Evolutionary conservation across 2,113 vertebrate genomes (phyloP).

Genomic region (Elgaria multicarinata): DNA sequence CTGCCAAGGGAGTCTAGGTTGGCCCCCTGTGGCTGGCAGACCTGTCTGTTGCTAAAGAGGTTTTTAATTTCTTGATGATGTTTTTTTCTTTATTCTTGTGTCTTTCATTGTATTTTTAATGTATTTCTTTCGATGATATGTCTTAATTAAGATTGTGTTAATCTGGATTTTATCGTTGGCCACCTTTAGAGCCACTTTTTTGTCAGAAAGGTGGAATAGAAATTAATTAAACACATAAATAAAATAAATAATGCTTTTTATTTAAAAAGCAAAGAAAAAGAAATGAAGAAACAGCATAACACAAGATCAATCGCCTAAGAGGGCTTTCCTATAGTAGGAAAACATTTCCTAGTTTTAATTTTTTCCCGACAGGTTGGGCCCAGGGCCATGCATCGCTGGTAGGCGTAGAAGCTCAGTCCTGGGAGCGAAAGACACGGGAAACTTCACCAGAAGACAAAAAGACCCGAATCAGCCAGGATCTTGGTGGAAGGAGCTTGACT

Average conservation of each 20-base stretch:
- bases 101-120: neutral
- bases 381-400: neutral
- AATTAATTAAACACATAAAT: too few relatives aligned
- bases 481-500: conserved; percentile 80
- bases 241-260: too few relatives aligned
- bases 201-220: too few relatives aligned
- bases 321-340: neutral
- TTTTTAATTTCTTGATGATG: too few relatives aligned
- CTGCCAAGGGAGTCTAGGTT: too few relatives aligned
- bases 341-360: conserved; percentile 11
- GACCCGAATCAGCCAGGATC: conserved; percentile 79
- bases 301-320: neutral
- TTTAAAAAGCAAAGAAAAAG: too few relatives aligned
- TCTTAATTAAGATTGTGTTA: too few relatives aligned
- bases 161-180: too few relatives aligned
- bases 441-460: conserved; percentile 41
- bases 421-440: conserved; percentile 64
- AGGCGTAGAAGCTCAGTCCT: neutral
- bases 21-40: too few relatives aligned
- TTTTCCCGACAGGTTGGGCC: conserved; percentile 48
- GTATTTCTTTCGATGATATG: neutral
- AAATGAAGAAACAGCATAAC: neutral
- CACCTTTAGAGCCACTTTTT: too few relatives aligned
- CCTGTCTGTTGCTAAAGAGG: too few relatives aligned
- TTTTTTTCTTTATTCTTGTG: too few relatives aligned